Conservation (phyloP, 1,140 invertebrate genomes). For the Forficula auricularia region DNA sequence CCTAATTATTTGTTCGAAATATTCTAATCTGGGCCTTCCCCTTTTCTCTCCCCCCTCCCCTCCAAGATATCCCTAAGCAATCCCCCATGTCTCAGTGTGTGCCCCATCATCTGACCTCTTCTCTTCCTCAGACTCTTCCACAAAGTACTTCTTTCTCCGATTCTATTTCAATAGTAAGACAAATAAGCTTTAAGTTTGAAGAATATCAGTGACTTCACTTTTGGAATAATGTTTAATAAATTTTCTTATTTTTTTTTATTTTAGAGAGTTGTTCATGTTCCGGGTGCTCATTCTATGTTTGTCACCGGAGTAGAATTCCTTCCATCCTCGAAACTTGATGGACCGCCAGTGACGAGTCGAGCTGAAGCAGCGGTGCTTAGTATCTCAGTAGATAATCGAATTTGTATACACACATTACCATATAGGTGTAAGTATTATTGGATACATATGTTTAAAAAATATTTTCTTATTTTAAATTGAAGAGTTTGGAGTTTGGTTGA, state of each 20-base stretch:
- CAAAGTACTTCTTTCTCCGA: too few species aligned
- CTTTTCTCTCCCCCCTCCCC: too few species aligned
- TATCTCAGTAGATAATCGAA: slow-evolving; percentile 86
- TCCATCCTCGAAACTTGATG: slow-evolving; percentile 41
- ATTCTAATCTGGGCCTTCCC: too few species aligned
- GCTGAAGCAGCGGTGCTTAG: slow-evolving; percentile 75
- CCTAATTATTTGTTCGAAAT: too few species aligned
- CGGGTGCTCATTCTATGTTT: slow-evolving; percentile 79
- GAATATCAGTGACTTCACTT: too few species aligned
- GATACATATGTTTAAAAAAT: slow-evolving; percentile 7
- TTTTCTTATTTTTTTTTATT: not conserved
- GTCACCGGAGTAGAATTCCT: slow-evolving; percentile 84
- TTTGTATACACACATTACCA: slow-evolving; percentile 75
- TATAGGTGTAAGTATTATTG: slow-evolving; percentile 47
- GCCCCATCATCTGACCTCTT: too few species aligned
- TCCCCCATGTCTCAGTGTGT: too few species aligned
- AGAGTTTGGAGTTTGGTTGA: not conserved
- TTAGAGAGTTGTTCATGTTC: slow-evolving; percentile 54
- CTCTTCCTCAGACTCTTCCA: too few species aligned
- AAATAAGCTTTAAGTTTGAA: too few species aligned
- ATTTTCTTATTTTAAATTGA: slow-evolving; percentile 6
- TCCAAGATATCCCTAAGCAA: too few species aligned
- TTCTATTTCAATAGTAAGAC: too few species aligned
- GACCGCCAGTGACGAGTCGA: slow-evolving; percentile 41
- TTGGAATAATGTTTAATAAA: too few species aligned